Evolutionary conservation across 1,140 invertebrate species (phyloP).

Genomic region (Ooceraea biroi): DNA sequence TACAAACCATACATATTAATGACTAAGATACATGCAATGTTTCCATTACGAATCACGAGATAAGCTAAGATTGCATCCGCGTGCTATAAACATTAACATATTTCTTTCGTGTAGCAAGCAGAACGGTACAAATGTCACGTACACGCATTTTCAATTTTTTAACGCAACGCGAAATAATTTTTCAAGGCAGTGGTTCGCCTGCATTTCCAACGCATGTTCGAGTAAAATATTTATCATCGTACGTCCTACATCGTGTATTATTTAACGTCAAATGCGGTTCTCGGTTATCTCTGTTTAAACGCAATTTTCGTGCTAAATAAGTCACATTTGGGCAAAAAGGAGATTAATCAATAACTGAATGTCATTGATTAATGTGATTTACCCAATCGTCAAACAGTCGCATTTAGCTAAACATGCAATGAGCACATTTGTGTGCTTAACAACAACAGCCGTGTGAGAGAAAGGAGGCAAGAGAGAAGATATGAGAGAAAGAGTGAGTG

Average conservation of each 20-base stretch:
- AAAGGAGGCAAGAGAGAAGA: too few relatives aligned
- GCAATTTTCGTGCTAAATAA: constrained; percentile 6
- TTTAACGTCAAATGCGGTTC: constrained; percentile 15
- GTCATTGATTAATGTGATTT: neutral
- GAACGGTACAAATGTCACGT: constrained; percentile 17
- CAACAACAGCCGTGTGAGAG: neutral
- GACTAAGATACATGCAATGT: constrained; percentile 25
- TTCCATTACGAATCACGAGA: constrained; percentile 44
- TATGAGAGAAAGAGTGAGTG: too few relatives aligned
- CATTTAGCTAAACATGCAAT: constrained; percentile 17
- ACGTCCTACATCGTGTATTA: too few relatives aligned
- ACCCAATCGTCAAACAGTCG: neutral
- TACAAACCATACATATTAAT: constrained; percentile 41
- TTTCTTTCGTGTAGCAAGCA: constrained; percentile 32
- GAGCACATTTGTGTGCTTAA: constrained; percentile 16
- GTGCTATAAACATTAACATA: constrained; percentile 12
- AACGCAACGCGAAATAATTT: neutral
- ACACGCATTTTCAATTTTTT: constrained; percentile 23
- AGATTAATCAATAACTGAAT: constrained; percentile 24
- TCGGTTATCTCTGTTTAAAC: constrained; percentile 11
- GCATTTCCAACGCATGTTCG: neutral
- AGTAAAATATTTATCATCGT: constrained; percentile 15
- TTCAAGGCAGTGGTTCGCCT: too few relatives aligned
- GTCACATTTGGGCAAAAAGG: neutral
- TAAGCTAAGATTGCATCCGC: constrained; percentile 26